Evolutionary conservation across 2,797 vertebrate genomes (phyloP), one percentile per base, ranked within the genome.

Genomic region (Danio jaintianensis): DNA sequence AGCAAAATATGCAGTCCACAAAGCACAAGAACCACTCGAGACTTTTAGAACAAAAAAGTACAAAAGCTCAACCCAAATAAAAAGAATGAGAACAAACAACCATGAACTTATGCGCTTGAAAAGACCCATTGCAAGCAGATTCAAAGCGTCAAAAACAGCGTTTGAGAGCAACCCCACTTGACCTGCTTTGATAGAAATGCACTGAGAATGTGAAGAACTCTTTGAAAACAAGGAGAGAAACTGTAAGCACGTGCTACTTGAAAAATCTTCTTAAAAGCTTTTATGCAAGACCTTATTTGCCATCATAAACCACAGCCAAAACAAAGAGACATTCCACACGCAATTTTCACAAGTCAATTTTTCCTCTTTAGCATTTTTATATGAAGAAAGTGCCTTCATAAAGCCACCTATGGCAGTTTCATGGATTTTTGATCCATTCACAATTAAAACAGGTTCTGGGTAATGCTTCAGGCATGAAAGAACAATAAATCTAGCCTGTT

Each of bases 301-400:
- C 66, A 52, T 78, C 55, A 42, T 62, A 62, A 79, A 8, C 66
- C 66, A 70, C 18, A 62, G 67, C 67, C 64, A 61, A 59, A 78
- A 50, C 43, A 15, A 42, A 55, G 2, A 70, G 40, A 70, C 36
- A 15, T 43, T 55, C 20, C 36, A 43, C 15, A n/a, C 4, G 2
- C 53, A 29, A 29, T 29, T 29, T n/a, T n/a, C n/a, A n/a, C n/a
- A n/a, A n/a, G n/a, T n/a, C n/a, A n/a, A n/a, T n/a, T n/a, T n/a
- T 56, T 45, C 20, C 50, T 56, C 45, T 50, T 56, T 77, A 36
- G 45, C 20, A 29, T 8, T 67, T 56, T 58, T 53, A 78, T 50
- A 40, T 12, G 8, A 2, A 78, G 7, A 50, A 12, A 50, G 16
- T 3, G 29, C 53, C 59, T 59, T 20, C 13, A 7, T 4, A 48